Evolutionary conservation across 2,113 vertebrate genomes (phyloP), one percentile per base, ranked within the genome.

Genomic region (Arenaria interpres): DNA sequence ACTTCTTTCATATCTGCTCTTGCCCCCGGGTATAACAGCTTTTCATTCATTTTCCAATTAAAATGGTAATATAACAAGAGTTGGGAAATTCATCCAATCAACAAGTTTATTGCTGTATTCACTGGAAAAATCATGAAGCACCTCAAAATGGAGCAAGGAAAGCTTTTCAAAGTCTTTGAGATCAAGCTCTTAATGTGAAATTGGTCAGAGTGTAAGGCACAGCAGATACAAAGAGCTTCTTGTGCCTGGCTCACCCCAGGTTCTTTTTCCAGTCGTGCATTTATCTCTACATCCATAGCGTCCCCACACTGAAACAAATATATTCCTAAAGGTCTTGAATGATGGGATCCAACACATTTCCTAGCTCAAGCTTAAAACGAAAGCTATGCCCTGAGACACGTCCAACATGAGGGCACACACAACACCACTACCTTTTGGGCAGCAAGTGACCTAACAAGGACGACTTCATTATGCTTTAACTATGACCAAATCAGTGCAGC

Each of bases 31-130:
- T 94, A 91, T 80, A 85, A 76, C 14, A 96, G 90, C 62, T 95
- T 90, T 79, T 79, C 37, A 83, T 83, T 95, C 23, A 62, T 96
- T 89, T 96, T 92, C 80, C 83, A 95, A 77, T 95, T 97, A 95
- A 95, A 97, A 91, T 88, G 54, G 46, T 85, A 96, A 83, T 76
- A 37, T 87, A 96, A 64, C 0, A 1, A 91, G 66, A 92, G 82
- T 78, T 91, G 67, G 41, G 89, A 85, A 62, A 94, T 48, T 73
- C 45, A 75, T 56, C n/a, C 41, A 62, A 32, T 53, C 66, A 53
- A 72, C 37, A 88, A 41, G 14, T 46, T 82, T 89, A 88, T 32
- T 91, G 45, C 66, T 82, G 21, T 50, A 76, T 62, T 87, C 77
- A 76, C 32, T 64, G 23, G 19, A 57, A 86, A 93, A 89, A 59